A percentile compares a stretch with the other conserved stretches of the same genome.
These are phyloP conservation scores for Tetragnatha versicolor DNA, from an alignment of 1,140 invertebrate species.

Conservation along the genomic window DNA sequence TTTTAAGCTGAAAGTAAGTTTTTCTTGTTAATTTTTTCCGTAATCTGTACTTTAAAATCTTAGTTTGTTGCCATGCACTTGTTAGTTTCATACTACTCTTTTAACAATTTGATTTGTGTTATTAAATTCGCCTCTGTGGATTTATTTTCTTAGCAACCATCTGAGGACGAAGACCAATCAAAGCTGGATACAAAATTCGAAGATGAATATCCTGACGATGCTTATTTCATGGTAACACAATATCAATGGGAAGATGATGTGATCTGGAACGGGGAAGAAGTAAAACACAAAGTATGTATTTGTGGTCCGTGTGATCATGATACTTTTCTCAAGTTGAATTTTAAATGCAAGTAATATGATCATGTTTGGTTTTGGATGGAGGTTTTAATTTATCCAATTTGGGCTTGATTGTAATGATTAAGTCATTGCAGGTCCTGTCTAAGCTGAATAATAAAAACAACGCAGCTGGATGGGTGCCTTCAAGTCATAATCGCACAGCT, in stretches of 20 bases:
- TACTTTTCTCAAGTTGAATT: background rate
- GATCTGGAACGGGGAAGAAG: slow-evolving; percentile 97
- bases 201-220: slow-evolving; percentile 78
- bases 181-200: background rate
- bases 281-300: slow-evolving; percentile 73
- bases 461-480: slow-evolving; percentile 94
- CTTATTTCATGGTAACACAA: slow-evolving; percentile 94
- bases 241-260: slow-evolving; percentile 97
- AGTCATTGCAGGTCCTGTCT: slow-evolving; percentile 66
- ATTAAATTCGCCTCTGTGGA: no score
- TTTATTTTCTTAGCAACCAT: slow-evolving; percentile 18
- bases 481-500: slow-evolving; percentile 89
- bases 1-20: slow-evolving; percentile 78
- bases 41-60: background rate
- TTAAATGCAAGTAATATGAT: background rate
- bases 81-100: background rate
- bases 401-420: background rate
- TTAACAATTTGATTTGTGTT: no score
- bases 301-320: background rate
- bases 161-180: slow-evolving; percentile 62
- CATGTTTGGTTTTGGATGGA: background rate
- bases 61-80: background rate
- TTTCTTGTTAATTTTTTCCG: slow-evolving; percentile 21
- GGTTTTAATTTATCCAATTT: background rate
- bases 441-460: slow-evolving; percentile 83